Evolutionary conservation across 2,888 invertebrate genomes (phyloP).

Genomic region (Patella depressa): DNA sequence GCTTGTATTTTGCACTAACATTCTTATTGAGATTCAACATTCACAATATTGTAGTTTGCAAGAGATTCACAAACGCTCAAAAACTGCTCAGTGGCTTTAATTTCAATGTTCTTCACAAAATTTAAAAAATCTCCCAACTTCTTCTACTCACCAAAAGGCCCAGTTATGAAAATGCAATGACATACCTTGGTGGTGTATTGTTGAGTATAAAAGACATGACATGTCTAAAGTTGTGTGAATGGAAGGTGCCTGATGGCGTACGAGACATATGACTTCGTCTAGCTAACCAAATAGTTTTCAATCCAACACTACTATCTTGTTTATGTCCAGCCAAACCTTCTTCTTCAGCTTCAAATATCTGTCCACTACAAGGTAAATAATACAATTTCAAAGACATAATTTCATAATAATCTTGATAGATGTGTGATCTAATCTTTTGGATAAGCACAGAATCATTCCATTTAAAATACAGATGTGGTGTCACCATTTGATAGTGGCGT

Average conservation of each 20-base stretch:
- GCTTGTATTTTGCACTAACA: too few relatives aligned
- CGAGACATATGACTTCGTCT: constrained; percentile 62
- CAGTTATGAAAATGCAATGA: not conserved
- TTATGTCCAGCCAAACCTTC: constrained; percentile 49
- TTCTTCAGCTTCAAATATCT: constrained; percentile 53
- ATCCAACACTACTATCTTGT: constrained; percentile 46
- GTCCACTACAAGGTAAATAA: constrained; percentile 17
- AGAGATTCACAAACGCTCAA: too few relatives aligned
- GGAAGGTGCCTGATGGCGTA: constrained; percentile 66
- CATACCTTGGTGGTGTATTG: constrained; percentile 59
- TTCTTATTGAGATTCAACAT: too few relatives aligned
- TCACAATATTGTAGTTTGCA: too few relatives aligned
- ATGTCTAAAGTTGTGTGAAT: constrained; percentile 69
- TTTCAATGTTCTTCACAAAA: too few relatives aligned
- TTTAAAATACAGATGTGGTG: too few relatives aligned
- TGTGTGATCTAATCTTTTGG: not conserved
- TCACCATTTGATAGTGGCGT: too few relatives aligned
- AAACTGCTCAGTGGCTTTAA: too few relatives aligned
- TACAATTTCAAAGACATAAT: not conserved
- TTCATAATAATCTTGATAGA: not conserved
- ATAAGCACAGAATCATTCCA: too few relatives aligned
- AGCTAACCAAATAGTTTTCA: constrained; percentile 62
- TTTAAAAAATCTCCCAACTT: too few relatives aligned
- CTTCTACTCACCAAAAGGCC: too few relatives aligned
- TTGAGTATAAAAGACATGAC: constrained; percentile 69